Conservation (phyloP, 1,140 invertebrate species). For the Portunus trituberculatus region DNA sequence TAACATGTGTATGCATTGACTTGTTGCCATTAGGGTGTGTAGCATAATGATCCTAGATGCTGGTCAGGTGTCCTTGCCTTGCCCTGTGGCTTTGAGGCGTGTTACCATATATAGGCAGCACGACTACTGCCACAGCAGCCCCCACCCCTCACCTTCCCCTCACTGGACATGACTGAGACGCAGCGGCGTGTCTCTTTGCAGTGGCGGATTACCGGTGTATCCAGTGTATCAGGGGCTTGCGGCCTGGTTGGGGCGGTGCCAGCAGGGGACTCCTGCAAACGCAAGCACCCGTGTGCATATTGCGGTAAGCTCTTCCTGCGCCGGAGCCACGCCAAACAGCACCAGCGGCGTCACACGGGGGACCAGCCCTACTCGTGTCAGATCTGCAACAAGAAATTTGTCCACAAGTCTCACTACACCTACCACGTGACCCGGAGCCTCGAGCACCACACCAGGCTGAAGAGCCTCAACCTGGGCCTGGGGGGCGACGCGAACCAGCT, state of each 20-base stretch:
- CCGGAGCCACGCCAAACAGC: slow-evolving; percentile 55
- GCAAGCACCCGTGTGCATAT: slow-evolving; percentile 61
- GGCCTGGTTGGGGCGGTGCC: slow-evolving; percentile 33
- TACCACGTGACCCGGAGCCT: slow-evolving; percentile 67
- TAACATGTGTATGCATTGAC: neutral
- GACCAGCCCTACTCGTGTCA: slow-evolving; percentile 62
- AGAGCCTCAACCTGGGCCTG: slow-evolving; percentile 1
- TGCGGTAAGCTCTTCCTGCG: slow-evolving; percentile 68
- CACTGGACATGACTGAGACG: slow-evolving; percentile 50
- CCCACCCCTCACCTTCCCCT: neutral
- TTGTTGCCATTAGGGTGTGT: neutral
- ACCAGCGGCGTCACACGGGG: slow-evolving; percentile 61
- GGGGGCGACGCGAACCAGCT: neutral
- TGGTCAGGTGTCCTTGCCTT: neutral
- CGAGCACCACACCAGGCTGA: slow-evolving; percentile 57
- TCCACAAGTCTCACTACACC: slow-evolving; percentile 66
- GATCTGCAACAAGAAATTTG: slow-evolving; percentile 69
- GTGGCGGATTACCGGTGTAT: slow-evolving; percentile 47
- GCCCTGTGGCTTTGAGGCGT: neutral
- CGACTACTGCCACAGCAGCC: neutral
- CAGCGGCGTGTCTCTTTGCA: slow-evolving; percentile 64
- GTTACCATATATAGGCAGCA: neutral
- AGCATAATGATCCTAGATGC: neutral
- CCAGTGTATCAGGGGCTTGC: slow-evolving; percentile 37
- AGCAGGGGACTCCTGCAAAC: slow-evolving; percentile 17